Evolutionary conservation across 2,888 invertebrate genomes (phyloP), one percentile per base, ranked within the genome.

Genomic region (Dendrolimus houi): DNA sequence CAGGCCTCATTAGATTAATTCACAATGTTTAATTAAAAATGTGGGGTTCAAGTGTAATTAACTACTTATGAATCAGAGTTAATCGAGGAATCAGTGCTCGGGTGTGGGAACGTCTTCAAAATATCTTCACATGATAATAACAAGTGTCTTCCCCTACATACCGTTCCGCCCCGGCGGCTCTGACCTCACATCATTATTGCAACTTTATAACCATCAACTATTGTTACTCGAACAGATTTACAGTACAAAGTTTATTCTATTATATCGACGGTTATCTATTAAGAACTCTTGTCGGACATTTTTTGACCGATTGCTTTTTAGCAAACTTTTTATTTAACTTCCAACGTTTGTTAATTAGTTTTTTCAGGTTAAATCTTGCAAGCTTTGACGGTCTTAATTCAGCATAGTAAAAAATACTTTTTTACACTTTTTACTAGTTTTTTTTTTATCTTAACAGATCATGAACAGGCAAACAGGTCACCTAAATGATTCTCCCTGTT

Each of bases 91-190:
- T 87, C 88, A 85, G 82, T 80, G 85, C 81, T 70, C 71, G 69
- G 74, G 59, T 80, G 89, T 90, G 89, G 88, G 89, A 90, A 88
- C 86, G 83, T 85, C 87, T 87, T 87, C 78, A 80, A 85, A 87
- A 85, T 75, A 67, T 90, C 88, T 89, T 90, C 89, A 87, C 89
- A 90, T 90, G 87, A 83, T 83, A 81, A 79, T 81, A 85, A 83
- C 81, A 78, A 78, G 78, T 72, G 76, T 72, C 77, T 81, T 81
- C 85, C 85, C 86, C 84, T 74, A 79, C 86, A 87, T 84, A 81
- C 74, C 84, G 87, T 88, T 88, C 86, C 83, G 84, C 83, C 69
- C 76, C 69, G 85, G 67, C 78, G 86, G 74, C 63, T 74, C 58
- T 79, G 86, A 87, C 87, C 88, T 85, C 83, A 75, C 83, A 87